These are phyloP conservation scores for Hylia prasina DNA, from an alignment of 2,113 vertebrate species.

Conservation along the genomic window DNA sequence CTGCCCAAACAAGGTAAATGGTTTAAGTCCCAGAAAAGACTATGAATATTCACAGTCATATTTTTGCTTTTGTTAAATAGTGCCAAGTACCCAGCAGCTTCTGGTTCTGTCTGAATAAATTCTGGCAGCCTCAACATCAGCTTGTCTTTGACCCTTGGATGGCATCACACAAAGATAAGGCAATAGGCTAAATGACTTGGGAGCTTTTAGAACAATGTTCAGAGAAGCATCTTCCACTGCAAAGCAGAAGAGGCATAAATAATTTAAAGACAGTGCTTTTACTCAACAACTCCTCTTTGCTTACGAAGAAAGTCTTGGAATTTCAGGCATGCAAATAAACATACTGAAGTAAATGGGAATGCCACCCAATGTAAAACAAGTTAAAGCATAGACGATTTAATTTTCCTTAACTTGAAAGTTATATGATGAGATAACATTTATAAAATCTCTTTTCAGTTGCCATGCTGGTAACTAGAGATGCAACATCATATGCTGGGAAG, in stretches of 20 bases:
- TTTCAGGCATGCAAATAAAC: background rate
- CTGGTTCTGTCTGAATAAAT: background rate
- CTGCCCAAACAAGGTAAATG: background rate
- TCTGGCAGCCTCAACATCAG: background rate
- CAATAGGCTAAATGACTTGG: background rate
- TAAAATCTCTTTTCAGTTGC: slow-evolving; percentile 13
- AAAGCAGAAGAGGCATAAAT: background rate
- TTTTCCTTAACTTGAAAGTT: background rate
- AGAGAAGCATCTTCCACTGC: background rate
- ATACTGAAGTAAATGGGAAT: background rate
- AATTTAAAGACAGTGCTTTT: background rate
- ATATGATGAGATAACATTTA: background rate
- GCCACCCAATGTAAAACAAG: background rate
- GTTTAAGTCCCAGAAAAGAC: background rate
- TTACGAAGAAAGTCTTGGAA: background rate
- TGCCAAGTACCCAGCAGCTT: background rate
- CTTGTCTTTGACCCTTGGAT: background rate
- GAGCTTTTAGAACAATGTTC: background rate
- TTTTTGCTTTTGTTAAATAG: background rate
- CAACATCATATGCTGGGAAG: background rate
- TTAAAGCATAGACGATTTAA: background rate
- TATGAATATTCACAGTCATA: background rate
- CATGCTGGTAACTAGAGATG: background rate
- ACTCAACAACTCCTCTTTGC: background rate
- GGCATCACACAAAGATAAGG: background rate